These are phyloP conservation scores for Nothoprocta perdicaria DNA, from an alignment of 2,113 vertebrate species.

Conservation along the genomic window DNA sequence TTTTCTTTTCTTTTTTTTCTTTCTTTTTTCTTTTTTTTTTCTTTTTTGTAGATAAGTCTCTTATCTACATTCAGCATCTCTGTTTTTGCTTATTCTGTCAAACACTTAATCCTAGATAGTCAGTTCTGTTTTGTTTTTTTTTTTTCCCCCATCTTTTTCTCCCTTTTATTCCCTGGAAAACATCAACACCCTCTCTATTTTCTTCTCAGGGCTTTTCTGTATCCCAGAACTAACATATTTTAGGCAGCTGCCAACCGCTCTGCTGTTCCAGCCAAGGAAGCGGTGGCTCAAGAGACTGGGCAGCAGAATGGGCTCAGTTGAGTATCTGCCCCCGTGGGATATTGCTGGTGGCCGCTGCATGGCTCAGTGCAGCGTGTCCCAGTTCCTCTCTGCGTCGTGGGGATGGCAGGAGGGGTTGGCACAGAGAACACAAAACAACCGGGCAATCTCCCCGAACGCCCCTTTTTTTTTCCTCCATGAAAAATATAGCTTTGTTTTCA, in stretches of 20 bases:
- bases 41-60: neutral
- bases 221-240: neutral
- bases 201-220: neutral
- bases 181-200: neutral
- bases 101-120: neutral
- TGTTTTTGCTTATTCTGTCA: neutral
- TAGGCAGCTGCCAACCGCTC: neutral
- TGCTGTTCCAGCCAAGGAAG: neutral
- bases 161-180: neutral
- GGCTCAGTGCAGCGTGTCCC: accelerated
- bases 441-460: neutral
- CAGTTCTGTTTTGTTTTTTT: neutral
- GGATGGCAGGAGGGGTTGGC: neutral
- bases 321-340: neutral
- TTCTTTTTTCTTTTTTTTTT: neutral
- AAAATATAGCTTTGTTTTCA: neutral
- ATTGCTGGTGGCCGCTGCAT: neutral
- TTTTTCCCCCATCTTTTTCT: neutral
- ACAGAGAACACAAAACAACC: neutral
- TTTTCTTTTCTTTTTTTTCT: neutral
- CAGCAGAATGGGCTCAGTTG: neutral
- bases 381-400: neutral
- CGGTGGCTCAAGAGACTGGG: neutral
- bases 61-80: neutral
- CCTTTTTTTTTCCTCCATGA: neutral